phyloP scores from a whole-genome alignment of 2,797 vertebrate species.

The Chelonia mydas region DNA sequence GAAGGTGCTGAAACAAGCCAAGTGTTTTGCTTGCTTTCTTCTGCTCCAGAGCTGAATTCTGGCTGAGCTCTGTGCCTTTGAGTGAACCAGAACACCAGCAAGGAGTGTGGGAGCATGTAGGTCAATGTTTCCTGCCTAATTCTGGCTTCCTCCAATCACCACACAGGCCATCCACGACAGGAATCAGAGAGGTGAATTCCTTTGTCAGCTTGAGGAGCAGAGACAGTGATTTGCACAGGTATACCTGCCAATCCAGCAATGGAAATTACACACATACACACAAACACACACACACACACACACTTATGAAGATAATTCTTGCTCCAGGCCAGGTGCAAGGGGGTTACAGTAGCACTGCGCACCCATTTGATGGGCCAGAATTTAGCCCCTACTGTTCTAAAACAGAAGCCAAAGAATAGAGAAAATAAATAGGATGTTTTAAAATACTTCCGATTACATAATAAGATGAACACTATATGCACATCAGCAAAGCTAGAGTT shows the following conservation, averaged over 20 bases:
- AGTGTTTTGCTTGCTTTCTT: background rate
- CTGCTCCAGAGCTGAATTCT: background rate
- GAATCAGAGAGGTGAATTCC: background rate
- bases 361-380: background rate
- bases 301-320: background rate
- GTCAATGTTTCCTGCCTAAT: background rate
- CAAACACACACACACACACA: background rate
- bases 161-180: background rate
- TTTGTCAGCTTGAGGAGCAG: background rate
- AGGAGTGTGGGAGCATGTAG: background rate
- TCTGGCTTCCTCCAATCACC: background rate
- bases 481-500: conserved; percentile 51
- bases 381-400: background rate
- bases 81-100: background rate
- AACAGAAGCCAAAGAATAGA: background rate
- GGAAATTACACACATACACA: background rate
- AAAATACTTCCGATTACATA: background rate
- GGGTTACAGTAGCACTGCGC: background rate
- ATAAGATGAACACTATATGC: background rate
- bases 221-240: background rate
- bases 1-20: background rate
- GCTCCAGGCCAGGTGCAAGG: no score
- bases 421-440: background rate
- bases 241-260: background rate
- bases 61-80: background rate